Percentiles rank a stretch among this genome's conserved stretches.
These are phyloP conservation scores for Sorex araneus DNA, from an alignment of 2,113 vertebrate species.

Conservation along the genomic window DNA sequence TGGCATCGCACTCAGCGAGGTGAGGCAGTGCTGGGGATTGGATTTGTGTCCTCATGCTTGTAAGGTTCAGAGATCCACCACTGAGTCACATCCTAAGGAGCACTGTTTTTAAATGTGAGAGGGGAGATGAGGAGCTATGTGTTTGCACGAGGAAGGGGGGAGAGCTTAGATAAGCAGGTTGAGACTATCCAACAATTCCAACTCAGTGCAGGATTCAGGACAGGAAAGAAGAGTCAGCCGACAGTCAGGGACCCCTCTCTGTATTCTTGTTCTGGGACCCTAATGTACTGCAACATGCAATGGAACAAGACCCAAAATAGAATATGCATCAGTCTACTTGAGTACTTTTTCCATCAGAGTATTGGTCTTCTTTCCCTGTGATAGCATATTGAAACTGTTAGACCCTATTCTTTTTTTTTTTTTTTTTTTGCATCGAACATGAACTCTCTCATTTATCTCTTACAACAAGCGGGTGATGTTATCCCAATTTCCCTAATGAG, in stretches of 20 bases:
- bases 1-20: no score
- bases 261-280: background rate
- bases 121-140: no score
- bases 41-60: no score
- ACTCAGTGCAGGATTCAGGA: background rate
- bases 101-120: background rate
- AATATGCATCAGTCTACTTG: background rate
- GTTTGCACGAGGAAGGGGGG: background rate
- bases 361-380: background rate
- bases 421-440: background rate
- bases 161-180: background rate
- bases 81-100: no score
- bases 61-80: no score
- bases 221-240: background rate
- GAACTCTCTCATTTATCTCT: conserved; percentile 35
- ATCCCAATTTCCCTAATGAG: conserved; percentile 1
- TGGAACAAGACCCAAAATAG: conserved; percentile 25
- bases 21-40: no score
- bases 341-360: background rate
- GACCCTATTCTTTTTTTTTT: background rate
- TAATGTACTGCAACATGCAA: background rate
- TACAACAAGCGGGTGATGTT: background rate
- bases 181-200: background rate
- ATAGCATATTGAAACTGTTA: background rate
- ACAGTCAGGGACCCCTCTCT: background rate